Conservation (phyloP, 2,888 invertebrate species). For the Sarcophaga subvicina region DNA sequence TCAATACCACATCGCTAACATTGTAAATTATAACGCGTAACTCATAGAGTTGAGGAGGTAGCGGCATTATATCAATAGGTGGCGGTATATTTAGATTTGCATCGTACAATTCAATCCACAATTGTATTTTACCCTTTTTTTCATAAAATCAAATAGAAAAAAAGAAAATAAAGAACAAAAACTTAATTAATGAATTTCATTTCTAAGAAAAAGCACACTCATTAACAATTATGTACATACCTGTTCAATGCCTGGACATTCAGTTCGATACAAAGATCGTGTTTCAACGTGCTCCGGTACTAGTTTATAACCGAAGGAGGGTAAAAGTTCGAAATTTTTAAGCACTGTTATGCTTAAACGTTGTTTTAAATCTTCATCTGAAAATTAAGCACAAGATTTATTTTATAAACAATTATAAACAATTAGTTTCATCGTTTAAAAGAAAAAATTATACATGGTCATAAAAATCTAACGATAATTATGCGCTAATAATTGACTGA, state of each 20-base stretch:
- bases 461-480: no score
- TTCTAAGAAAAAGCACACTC: not conserved
- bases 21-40: constrained; percentile 87
- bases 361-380: constrained; percentile 85
- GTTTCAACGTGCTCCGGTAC: constrained; percentile 97
- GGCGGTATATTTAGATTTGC: constrained; percentile 84
- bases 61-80: constrained; percentile 89
- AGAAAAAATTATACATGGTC: no score
- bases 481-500: no score
- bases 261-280: constrained; percentile 88
- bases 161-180: constrained; percentile 8
- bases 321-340: constrained; percentile 89
- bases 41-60: constrained; percentile 87
- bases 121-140: constrained; percentile 91
- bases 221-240: constrained; percentile 79
- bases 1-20: constrained; percentile 85
- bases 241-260: constrained; percentile 89
- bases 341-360: constrained; percentile 89
- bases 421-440: not conserved
- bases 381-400: not conserved
- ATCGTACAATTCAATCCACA: constrained; percentile 95
- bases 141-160: not conserved
- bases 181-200: constrained; percentile 18
- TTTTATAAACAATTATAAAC: not conserved
- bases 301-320: constrained; percentile 88